Percentiles rank a stretch among this genome's conserved stretches.
phyloP scores from a whole-genome alignment of 2,888 invertebrate genomes.

The Ephialtes manifestator region DNA sequence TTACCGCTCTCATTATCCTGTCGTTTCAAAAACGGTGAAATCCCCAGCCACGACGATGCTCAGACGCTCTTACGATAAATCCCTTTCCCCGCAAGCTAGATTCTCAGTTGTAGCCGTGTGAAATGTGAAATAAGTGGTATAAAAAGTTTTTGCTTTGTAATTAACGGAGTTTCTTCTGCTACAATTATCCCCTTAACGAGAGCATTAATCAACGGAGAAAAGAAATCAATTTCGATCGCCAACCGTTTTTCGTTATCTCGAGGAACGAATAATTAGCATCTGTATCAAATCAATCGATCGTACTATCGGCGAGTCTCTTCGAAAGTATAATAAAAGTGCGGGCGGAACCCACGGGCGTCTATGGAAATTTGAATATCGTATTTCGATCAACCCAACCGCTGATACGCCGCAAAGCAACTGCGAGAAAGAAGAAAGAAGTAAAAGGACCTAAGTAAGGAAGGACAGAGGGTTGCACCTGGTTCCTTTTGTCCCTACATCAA shows the following conservation, averaged over 20 bases:
- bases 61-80: slow-evolving; percentile 21
- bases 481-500: not conserved
- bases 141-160: not conserved
- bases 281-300: slow-evolving; percentile 57
- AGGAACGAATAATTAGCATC: slow-evolving; percentile 52
- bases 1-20: slow-evolving; percentile 55
- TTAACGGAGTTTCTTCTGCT: not conserved
- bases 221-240: slow-evolving; percentile 53
- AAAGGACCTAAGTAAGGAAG: slow-evolving; percentile 13
- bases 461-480: slow-evolving; percentile 54
- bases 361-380: slow-evolving; percentile 69
- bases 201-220: slow-evolving; percentile 30
- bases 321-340: not conserved
- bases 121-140: not conserved
- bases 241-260: slow-evolving; percentile 32
- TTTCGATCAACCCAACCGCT: slow-evolving; percentile 64
- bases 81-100: not conserved
- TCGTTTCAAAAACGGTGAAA: slow-evolving; percentile 65
- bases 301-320: not conserved
- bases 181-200: slow-evolving; percentile 10
- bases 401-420: slow-evolving; percentile 13
- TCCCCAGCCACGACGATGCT: slow-evolving; percentile 56
- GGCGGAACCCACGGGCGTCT: slow-evolving; percentile 29
- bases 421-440: not conserved
- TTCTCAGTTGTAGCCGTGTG: no score